Evolutionary conservation across 2,797 vertebrate genomes (phyloP), one percentile per base, ranked within the genome.

Genomic region (Mus minutoides): DNA sequence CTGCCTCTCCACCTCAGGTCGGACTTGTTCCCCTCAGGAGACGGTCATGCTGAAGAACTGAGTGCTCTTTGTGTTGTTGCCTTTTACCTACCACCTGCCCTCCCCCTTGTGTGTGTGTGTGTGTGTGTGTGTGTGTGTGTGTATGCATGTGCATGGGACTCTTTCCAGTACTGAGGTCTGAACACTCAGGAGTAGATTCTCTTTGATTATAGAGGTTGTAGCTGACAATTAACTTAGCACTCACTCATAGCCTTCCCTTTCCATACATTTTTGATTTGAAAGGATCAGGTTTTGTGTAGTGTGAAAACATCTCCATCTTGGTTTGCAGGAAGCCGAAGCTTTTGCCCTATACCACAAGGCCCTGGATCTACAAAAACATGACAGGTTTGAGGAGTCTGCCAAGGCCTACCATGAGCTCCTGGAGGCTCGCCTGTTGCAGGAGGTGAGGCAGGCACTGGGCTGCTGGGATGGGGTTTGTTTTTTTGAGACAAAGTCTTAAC

Each of bases 281-380:
- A 67, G 34, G 54, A 37, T 52, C 73, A 22, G 85, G 17, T 11
- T 92, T 75, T 90, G 24, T 62, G 2, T 43, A 52, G 0, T 19
- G 2, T 85, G 29, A 88, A 29, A 71, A 6, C 0, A 1, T 89
- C 54, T 95, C 2, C 6, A 8, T 86, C 96, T 97, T 94, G 71
- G 49, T 96, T 95, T 34, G 5, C 96, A 99, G 99, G 99, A 99
- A 98, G 99, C 99, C 0, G 99, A 99, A 98, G 99, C 99, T 1
- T 99, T 99, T 98, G 99, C 99, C 95, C 98, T 99, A 64, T 99
- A 99, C 94, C 99, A 99, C 98, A 99, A 99, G 98, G 99, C 99
- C 56, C 98, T 99, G 98, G 99, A 99, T 98, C 99, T 99, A 88
- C 99, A 99, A 98, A 99, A 99, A 95, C 99, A 99, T n/a, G 99